A percentile compares a stretch with the other conserved stretches of the same genome.
Evolutionary conservation across 2,113 vertebrate species (phyloP).

Genomic region (Lichenostomus cassidix): DNA sequence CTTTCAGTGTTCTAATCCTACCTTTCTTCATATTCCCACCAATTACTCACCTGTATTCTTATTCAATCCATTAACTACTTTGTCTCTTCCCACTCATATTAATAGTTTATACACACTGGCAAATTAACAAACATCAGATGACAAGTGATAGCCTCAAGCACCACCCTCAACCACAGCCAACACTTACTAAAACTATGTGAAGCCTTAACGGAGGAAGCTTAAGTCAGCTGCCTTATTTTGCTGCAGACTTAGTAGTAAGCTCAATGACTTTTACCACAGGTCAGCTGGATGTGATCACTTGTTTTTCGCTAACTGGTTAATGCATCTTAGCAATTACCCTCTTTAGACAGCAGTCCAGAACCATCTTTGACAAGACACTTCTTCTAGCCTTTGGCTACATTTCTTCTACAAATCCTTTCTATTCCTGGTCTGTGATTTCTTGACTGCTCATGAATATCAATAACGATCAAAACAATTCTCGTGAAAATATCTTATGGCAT

Average conservation of each 20-base stretch:
- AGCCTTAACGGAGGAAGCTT: neutral
- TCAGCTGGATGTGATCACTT: neutral
- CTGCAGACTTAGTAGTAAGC: neutral
- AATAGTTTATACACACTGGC: neutral
- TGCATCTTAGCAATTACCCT: neutral
- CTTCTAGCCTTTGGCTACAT: neutral
- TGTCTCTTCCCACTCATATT: conserved; percentile 38
- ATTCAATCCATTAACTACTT: neutral
- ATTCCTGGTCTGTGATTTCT: neutral
- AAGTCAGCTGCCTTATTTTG: neutral
- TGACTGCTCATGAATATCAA: neutral
- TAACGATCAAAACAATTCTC: neutral
- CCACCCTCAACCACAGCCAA: neutral
- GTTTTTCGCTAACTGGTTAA: neutral
- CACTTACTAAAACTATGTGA: neutral
- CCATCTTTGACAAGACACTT: neutral
- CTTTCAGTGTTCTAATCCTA: neutral
- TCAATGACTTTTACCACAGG: neutral
- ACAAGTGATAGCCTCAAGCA: neutral
- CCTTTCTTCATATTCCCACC: neutral
- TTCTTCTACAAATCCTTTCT: neutral
- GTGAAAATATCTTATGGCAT: neutral
- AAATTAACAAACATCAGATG: neutral
- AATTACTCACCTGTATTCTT: neutral
- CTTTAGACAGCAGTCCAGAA: neutral